Evolutionary conservation across 2,888 invertebrate genomes (phyloP), one percentile per base, ranked within the genome.

Genomic region (Eledone cirrhosa): DNA sequence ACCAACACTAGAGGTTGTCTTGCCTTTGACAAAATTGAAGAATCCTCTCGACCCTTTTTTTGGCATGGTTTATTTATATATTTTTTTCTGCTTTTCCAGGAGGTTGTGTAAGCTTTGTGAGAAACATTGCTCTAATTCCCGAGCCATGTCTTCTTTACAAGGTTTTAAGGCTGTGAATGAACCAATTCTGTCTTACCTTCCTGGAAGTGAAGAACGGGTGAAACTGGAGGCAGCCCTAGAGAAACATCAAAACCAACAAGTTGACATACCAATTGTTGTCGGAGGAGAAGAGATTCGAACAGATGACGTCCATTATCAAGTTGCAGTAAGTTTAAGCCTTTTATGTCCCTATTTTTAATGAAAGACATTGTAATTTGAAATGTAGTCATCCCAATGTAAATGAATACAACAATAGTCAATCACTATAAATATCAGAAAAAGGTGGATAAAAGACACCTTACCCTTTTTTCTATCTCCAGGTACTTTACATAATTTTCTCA

Each of bases 231-330:
- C 92, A 77, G 94, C 94, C 74, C 91, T 99, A 67, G 92, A 94
- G 81, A 92, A 93, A 81, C 93, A 94, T 83, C 92, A 94, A 19
- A 91, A 92, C 33, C 92, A 92, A 79, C 93, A 94, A 80, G 94
- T 95, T 88, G 98, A 99, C 84, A 94, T 99, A 81, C 99, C 99
- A 14, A 95, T 99, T 89, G 94, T 98, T n/a, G 96, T 99, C 89
- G 99, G 98, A n/a, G 95, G 95, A 84, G 93, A 98, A 91, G 94
- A 94, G 89, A 94, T 95, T 85, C 93, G 93, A 85, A 95, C 95
- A 0, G 93, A 94, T 80, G 93, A 94, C 87, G 94, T 94, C 78
- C 93, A 93, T 85, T 94, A 94, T 89, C 98, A 99, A 93, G 94
- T 94, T 41, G 84, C 84, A 82, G 90, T 90, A 83, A 84, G 86